Conservation (phyloP, 2,113 vertebrate genomes). For the Semnornis frantzii region DNA sequence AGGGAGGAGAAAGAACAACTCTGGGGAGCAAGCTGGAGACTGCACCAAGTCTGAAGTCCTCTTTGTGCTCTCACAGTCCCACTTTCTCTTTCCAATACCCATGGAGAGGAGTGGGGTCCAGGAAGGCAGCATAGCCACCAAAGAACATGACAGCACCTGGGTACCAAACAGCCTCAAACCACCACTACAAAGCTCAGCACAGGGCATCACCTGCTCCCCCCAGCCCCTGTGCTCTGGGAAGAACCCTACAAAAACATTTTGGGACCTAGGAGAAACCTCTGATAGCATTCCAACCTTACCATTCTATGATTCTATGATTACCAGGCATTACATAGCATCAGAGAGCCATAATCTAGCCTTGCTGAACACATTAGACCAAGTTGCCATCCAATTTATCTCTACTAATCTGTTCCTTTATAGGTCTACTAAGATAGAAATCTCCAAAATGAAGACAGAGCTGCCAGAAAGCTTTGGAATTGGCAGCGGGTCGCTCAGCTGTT, state of each 20-base stretch:
- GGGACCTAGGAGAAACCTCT: background rate
- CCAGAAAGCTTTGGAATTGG: conserved; percentile 77
- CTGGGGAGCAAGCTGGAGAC: background rate
- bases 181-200: background rate
- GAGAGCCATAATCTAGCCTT: background rate
- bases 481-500: conserved; percentile 42
- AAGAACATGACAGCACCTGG: background rate
- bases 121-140: accelerated
- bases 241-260: background rate
- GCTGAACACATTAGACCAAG: conserved; percentile 23
- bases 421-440: conserved; percentile 53
- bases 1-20: background rate
- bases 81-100: background rate
- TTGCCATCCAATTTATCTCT: conserved; percentile 43
- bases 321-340: background rate
- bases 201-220: background rate
- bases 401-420: conserved; percentile 24
- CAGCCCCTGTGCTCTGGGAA: accelerated
- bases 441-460: conserved; percentile 63
- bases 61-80: background rate
- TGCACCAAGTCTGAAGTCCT: background rate
- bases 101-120: background rate
- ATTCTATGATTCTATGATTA: background rate
- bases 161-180: background rate
- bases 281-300: background rate